Percentiles rank a stretch among this genome's conserved stretches.
phyloP scores from a whole-genome alignment of 1,140 invertebrate genomes.

The Heliothis subflexa region DNA sequence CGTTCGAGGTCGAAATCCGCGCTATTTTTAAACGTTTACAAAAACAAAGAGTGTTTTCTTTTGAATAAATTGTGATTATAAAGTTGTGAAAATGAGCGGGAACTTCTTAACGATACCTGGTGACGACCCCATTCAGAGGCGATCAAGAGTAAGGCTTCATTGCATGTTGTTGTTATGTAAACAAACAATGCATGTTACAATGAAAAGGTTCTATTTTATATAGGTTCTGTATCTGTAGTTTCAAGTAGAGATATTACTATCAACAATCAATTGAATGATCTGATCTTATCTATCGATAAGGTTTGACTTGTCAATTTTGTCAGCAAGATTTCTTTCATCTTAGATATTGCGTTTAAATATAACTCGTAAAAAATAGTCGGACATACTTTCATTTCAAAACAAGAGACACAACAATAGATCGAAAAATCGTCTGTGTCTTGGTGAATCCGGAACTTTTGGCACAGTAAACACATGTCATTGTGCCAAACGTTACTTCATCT shows the following conservation, averaged over 20 bases:
- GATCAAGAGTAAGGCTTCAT: slow-evolving; percentile 78
- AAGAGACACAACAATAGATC: slow-evolving; percentile 33
- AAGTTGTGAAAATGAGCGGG: slow-evolving; percentile 75
- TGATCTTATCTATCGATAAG: neutral
- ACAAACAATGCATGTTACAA: slow-evolving; percentile 9
- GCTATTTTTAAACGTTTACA: slow-evolving; percentile 57
- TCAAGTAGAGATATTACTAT: neutral
- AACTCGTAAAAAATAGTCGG: neutral
- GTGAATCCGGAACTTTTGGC: slow-evolving; percentile 44
- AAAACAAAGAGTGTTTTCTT: slow-evolving; percentile 48
- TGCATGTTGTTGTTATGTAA: slow-evolving; percentile 47
- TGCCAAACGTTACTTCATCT: slow-evolving; percentile 42
- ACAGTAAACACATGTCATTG: neutral
- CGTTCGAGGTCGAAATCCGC: slow-evolving; percentile 56
- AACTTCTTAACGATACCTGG: slow-evolving; percentile 81
- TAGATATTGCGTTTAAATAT: neutral
- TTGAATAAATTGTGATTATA: slow-evolving; percentile 11
- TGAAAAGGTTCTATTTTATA: neutral
- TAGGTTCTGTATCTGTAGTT: neutral
- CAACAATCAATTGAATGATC: no score
- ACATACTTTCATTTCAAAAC: slow-evolving; percentile 31
- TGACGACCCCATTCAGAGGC: slow-evolving; percentile 70
- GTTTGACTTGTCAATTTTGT: neutral
- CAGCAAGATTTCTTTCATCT: neutral
- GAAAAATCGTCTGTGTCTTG: slow-evolving; percentile 30